Evolutionary conservation across 2,113 vertebrate genomes (phyloP), one percentile per base, ranked within the genome.

Genomic region (Grantiella picta): DNA sequence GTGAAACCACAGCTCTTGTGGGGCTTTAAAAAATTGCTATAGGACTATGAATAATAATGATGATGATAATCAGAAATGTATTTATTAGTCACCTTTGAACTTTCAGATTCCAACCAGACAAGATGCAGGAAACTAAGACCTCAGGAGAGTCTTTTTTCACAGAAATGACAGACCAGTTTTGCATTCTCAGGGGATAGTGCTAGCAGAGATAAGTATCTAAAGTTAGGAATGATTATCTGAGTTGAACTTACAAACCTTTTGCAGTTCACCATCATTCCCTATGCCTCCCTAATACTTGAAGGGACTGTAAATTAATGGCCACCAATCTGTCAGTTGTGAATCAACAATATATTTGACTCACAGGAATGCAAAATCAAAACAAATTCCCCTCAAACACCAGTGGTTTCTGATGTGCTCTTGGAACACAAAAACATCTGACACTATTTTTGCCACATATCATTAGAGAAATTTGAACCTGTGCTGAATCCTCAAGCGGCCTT

Each of bases 51-150:
- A 92, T 95, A 93, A 90, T 93, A 95, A 92, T 72, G 77, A 88
- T 57, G 70, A 91, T 88, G 86, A 96, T 96, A 95, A 95, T 94
- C 89, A 94, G 92, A 96, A 87, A 93, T 84, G 12, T 96, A 96
- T 97, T 96, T 97, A 95, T 95, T 93, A 90, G 90, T 77, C 93
- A 95, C 79, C 89, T 92, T 90, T 94, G 95, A 92, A 92, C 92
- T 95, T 94, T 82, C 61, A 89, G 82, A 96, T 94, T 96, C 96
- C 85, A 96, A 63, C 27, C 6, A 53, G 94, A 87, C 73, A 92
- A 94, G 77, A 94, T 65, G 75, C 86, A 96, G 94, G 92, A 94
- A 97, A 83, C 84, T 16, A 76, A 89, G 65, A 90, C 73, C 95
- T 80, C 94, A 27, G 23, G 76, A 79, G 95, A 84, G 93, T 3